These are phyloP conservation scores for Caenorhabditis angaria DNA, from an alignment of 2,888 invertebrate species.

Conservation along the genomic window DNA sequence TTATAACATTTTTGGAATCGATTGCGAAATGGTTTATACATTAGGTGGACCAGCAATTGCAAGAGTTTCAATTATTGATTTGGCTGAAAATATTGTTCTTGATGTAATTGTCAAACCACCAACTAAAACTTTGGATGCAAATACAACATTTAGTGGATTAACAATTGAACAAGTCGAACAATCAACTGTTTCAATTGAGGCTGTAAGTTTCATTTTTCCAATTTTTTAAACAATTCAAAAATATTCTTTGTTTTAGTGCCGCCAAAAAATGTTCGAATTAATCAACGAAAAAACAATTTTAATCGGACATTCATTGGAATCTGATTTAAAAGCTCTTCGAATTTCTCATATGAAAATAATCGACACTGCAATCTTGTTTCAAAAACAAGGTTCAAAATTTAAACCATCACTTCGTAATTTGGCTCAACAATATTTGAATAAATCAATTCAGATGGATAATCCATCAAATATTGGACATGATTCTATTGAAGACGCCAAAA, in stretches of 20 bases:
- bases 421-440: conserved; percentile 85
- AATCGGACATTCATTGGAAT: conserved; percentile 95
- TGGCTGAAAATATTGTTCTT: conserved; percentile 80
- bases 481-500: conserved; percentile 93
- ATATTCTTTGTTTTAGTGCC: conserved; percentile 73
- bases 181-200: conserved; percentile 78
- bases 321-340: conserved; percentile 91
- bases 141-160: conserved; percentile 90
- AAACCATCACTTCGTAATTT: conserved; percentile 88
- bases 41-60: conserved; percentile 63
- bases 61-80: conserved; percentile 54
- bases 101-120: conserved; percentile 89
- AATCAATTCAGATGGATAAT: conserved; percentile 89
- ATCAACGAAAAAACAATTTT: conserved; percentile 90
- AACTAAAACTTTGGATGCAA: conserved; percentile 85
- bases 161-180: conserved; percentile 84
- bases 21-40: conserved; percentile 81
- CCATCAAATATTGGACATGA: conserved; percentile 82
- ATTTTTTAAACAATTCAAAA: neutral
- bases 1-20: conserved; percentile 90
- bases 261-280: conserved; percentile 87
- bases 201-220: conserved; percentile 26
- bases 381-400: conserved; percentile 80
- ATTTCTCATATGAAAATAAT: conserved; percentile 81
- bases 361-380: conserved; percentile 91